Percentiles rank a stretch among this genome's conserved stretches.
These are phyloP conservation scores for Carcharodon carcharias DNA, from an alignment of 2,797 vertebrate species.

Conservation along the genomic window DNA sequence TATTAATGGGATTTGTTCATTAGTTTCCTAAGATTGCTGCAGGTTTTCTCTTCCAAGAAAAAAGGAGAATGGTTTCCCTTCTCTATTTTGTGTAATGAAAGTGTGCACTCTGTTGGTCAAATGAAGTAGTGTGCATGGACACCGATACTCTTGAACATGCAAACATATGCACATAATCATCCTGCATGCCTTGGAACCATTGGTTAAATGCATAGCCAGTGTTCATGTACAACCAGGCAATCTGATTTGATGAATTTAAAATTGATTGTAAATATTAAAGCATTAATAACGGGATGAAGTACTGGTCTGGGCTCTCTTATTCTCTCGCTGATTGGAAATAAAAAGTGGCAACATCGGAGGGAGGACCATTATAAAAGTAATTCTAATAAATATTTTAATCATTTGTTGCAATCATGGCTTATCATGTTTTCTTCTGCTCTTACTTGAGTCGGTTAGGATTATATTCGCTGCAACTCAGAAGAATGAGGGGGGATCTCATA, in stretches of 20 bases:
- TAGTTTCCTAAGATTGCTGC: neutral
- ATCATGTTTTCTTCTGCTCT: neutral
- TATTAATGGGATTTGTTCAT: neutral
- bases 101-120: conserved; percentile 27
- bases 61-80: neutral
- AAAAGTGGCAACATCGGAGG: neutral
- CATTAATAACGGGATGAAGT: neutral
- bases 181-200: neutral
- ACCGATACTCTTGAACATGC: neutral
- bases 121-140: neutral
- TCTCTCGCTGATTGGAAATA: neutral
- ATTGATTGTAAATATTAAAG: conserved; percentile 14
- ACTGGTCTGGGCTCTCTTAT: neutral
- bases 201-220: neutral
- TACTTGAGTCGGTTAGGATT: neutral
- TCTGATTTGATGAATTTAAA: neutral
- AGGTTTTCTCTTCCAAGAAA: too few relatives aligned
- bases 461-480: too few relatives aligned
- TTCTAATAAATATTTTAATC: neutral
- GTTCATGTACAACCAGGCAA: neutral
- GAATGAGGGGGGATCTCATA: too few relatives aligned
- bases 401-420: neutral
- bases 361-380: neutral
- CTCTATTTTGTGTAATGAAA: neutral
- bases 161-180: neutral